phyloP scores from a whole-genome alignment of 92 coral and sea anemone species.

The Virgularia gustaviana region DNA sequence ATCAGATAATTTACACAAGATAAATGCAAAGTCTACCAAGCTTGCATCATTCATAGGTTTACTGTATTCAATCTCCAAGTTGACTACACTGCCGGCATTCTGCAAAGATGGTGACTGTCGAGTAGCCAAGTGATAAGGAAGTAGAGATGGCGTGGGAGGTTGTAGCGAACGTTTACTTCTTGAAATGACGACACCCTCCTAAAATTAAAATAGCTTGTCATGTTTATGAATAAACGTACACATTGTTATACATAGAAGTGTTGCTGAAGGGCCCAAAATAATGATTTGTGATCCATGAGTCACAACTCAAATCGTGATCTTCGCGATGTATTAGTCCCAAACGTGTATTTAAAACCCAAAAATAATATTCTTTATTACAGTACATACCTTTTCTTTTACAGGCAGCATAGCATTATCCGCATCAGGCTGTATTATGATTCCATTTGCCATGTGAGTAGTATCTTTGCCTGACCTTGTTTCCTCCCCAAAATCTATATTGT shows the following conservation, averaged over 20 bases:
- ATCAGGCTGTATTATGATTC: conserved; percentile 6
- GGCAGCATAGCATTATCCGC: not conserved
- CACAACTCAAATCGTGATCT: too few species aligned
- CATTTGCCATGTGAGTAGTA: conserved; percentile 5
- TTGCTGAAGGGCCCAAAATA: too few species aligned
- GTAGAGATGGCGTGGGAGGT: conserved; percentile 1
- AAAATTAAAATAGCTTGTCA: not conserved
- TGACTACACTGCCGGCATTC: not conserved
- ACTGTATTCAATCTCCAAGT: conserved; percentile 1
- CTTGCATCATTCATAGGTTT: not conserved
- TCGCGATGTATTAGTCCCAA: too few species aligned
- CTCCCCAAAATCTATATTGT: conserved; percentile 10
- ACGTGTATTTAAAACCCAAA: too few species aligned
- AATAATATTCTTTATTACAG: too few species aligned
- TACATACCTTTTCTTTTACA: not conserved
- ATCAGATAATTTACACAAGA: not conserved
- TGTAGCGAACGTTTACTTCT: not conserved
- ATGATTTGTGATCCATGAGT: too few species aligned
- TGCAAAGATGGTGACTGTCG: not conserved
- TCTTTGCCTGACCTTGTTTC: conserved; percentile 14
- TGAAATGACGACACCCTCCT: not conserved
- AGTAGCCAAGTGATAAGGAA: not conserved
- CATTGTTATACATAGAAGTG: not conserved
- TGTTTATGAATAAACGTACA: not conserved
- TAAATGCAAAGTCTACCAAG: not conserved